These are phyloP conservation scores for Heliocidaris tuberculata DNA, from an alignment of 35 echinoderm and acorn worm species.

Conservation along the genomic window DNA sequence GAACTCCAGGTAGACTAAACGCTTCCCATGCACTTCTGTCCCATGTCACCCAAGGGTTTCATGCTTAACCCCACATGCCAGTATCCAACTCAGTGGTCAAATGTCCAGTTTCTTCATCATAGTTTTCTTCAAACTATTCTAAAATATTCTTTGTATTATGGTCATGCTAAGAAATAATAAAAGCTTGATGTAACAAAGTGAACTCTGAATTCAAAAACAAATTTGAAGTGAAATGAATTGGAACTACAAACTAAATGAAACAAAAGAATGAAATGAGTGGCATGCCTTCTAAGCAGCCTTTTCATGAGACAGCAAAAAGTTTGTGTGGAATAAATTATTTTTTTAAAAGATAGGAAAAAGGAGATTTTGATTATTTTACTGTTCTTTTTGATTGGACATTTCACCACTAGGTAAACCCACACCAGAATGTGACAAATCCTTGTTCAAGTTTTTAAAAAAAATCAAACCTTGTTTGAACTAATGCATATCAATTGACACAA, in stretches of 20 bases:
- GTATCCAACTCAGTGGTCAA: slow-evolving; percentile 46
- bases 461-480: background rate
- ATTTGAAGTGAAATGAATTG: background rate
- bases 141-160: background rate
- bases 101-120: slow-evolving; percentile 22
- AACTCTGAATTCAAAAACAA: background rate
- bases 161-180: background rate
- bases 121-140: background rate
- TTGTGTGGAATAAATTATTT: background rate
- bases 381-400: slow-evolving; percentile 13
- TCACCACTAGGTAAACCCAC: slow-evolving; percentile 28
- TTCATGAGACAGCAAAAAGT: background rate
- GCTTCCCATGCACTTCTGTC: background rate
- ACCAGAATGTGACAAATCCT: slow-evolving; percentile 31
- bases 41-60: slow-evolving; percentile 42
- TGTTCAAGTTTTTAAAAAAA: background rate
- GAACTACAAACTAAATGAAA: background rate
- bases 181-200: background rate
- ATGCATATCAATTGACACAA: background rate
- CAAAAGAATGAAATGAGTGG: background rate
- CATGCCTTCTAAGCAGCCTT: background rate
- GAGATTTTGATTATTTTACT: background rate
- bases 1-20: background rate
- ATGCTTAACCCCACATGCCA: slow-evolving; percentile 55
- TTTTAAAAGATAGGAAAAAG: background rate